Conservation (phyloP, 2,113 vertebrate species). For the Pelusios castaneus region DNA sequence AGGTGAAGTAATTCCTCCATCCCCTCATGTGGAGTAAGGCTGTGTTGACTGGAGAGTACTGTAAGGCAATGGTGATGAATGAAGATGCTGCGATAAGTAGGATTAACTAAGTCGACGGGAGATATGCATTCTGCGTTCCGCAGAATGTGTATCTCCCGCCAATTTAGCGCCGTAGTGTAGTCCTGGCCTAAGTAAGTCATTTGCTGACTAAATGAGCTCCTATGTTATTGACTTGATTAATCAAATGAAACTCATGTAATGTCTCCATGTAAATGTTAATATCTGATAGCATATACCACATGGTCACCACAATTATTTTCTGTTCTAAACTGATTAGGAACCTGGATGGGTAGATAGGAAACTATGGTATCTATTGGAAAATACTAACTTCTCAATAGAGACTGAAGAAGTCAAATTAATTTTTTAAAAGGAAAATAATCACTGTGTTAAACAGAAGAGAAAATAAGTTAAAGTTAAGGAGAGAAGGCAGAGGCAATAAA, state of each 20-base stretch:
- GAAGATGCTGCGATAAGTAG: no score
- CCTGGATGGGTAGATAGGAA: neutral
- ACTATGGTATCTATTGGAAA: neutral
- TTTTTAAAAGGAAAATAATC: neutral
- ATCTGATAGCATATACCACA: neutral
- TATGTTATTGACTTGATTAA: slow-evolving; percentile 1
- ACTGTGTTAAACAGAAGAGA: neutral
- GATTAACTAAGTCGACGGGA: no score
- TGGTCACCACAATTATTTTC: neutral
- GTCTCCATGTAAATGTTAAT: neutral
- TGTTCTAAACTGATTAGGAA: neutral
- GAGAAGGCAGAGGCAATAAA: neutral
- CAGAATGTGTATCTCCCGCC: no score
- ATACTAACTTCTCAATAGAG: accelerated
- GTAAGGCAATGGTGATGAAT: no score
- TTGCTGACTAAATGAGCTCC: neutral
- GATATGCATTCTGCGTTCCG: no score
- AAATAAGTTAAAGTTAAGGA: neutral
- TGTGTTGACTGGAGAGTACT: no score
- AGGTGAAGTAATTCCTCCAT: no score
- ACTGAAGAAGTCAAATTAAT: neutral
- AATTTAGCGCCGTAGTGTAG: no score
- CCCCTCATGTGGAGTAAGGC: no score
- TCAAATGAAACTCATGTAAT: neutral
- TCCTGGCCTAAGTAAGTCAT: no score